Evolutionary conservation across 2,113 vertebrate species (phyloP).

Genomic region (Triplophysa dalaica): DNA sequence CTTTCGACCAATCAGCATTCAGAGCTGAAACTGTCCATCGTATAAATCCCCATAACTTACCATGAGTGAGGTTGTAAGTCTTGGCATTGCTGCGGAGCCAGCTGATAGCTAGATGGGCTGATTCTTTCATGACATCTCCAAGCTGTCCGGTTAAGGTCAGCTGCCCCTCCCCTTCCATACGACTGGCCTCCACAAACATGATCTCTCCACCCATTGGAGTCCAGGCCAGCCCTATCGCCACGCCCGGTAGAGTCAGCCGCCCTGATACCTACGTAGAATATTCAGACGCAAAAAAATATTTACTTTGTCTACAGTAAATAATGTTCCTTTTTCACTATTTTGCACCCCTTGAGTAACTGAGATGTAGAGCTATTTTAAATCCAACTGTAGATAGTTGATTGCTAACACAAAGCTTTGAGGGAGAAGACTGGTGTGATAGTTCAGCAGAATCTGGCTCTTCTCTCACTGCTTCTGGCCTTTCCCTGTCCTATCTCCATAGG

Average conservation of each 20-base stretch:
- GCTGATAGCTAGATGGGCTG: constrained; percentile 93
- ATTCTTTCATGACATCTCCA: constrained; percentile 96
- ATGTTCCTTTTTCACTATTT: too few relatives aligned
- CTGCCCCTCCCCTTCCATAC: constrained; percentile 94
- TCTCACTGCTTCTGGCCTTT: neutral
- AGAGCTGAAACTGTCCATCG: too few relatives aligned
- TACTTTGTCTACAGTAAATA: too few relatives aligned
- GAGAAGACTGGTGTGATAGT: neutral
- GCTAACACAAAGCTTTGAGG: neutral
- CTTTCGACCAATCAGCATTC: too few relatives aligned
- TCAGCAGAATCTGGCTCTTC: neutral
- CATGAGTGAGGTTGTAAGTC: constrained; percentile 85
- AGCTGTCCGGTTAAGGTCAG: constrained; percentile 92
- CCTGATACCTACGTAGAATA: constrained; percentile 81
- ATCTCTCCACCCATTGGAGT: constrained; percentile 93
- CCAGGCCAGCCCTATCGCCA: constrained; percentile 94
- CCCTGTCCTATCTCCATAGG: constrained; percentile 2
- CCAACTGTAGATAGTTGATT: neutral
- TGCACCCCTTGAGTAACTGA: too few relatives aligned
- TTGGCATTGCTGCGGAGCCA: constrained; percentile 94
- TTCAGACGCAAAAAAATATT: neutral
- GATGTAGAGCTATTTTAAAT: neutral
- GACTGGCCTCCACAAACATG: constrained; percentile 97
- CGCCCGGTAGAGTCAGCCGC: constrained; percentile 89
- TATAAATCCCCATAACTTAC: constrained; percentile 65